Conservation (phyloP, 1,140 invertebrate genomes). For the Sweltsa coloradensis region DNA sequence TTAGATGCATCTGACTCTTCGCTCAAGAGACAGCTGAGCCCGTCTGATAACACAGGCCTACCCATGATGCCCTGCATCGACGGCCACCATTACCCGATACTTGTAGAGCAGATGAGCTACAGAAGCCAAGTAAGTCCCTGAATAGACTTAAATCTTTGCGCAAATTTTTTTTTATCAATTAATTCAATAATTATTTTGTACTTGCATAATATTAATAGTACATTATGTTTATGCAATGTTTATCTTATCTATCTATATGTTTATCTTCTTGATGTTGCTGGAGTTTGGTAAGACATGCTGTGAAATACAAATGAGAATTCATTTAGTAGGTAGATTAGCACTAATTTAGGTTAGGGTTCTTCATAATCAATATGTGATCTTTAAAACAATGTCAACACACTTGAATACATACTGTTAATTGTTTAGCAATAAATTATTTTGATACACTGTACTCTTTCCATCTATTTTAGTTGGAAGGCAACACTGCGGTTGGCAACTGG, state of each 20-base stretch:
- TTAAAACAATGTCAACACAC: neutral
- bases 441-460: no score
- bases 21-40: slow-evolving; percentile 43
- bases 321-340: no score
- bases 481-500: slow-evolving; percentile 36
- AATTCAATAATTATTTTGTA: no score
- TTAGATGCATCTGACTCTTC: slow-evolving; percentile 22
- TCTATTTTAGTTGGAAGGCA: slow-evolving; percentile 39
- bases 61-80: slow-evolving; percentile 59
- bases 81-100: slow-evolving; percentile 59
- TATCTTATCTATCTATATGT: no score
- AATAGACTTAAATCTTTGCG: no score
- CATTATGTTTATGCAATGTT: no score
- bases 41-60: slow-evolving; percentile 54
- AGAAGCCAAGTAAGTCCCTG: slow-evolving; percentile 39
- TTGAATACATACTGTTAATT: slow-evolving; percentile 1
- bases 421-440: slow-evolving; percentile 4
- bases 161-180: no score
- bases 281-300: no score
- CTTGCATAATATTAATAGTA: no score
- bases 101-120: slow-evolving; percentile 71
- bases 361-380: neutral
- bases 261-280: no score
- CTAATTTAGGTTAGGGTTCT: no score
- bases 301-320: no score